Percentiles rank a stretch among this genome's conserved stretches.
These are phyloP conservation scores for Sinohyriopsis cumingii DNA, from an alignment of 2,888 invertebrate genomes.

Conservation along the genomic window DNA sequence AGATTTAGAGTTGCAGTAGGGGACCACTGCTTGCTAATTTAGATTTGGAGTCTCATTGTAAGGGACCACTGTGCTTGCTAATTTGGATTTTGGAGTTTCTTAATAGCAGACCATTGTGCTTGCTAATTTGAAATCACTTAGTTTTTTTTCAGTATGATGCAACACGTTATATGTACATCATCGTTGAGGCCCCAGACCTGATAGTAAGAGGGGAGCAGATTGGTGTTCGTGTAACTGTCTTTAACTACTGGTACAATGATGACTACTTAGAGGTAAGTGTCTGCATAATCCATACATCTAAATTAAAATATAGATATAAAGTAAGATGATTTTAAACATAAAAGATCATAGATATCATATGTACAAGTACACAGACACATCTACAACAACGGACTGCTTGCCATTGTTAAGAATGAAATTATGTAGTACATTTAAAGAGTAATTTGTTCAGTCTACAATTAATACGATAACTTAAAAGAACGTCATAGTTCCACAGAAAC, in stretches of 20 bases:
- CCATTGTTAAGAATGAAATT: too few relatives aligned
- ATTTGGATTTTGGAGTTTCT: too few relatives aligned
- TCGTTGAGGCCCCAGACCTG: slow-evolving; percentile 89
- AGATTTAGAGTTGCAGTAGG: too few relatives aligned
- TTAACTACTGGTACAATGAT: slow-evolving; percentile 87
- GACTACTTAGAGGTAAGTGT: slow-evolving; percentile 67
- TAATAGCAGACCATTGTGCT: too few relatives aligned
- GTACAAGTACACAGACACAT: not conserved
- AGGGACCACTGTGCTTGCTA: too few relatives aligned
- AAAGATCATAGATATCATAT: not conserved
- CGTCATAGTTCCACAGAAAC: too few relatives aligned
- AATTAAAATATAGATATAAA: too few relatives aligned
- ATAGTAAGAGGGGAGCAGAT: slow-evolving; percentile 94
- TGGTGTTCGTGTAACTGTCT: slow-evolving; percentile 91
- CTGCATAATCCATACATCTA: not conserved
- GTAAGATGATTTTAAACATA: not conserved
- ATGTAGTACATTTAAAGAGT: too few relatives aligned
- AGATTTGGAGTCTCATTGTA: too few relatives aligned
- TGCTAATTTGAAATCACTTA: not conserved
- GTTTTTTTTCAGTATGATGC: slow-evolving; percentile 82
- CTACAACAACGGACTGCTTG: not conserved
- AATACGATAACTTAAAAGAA: too few relatives aligned
- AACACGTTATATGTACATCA: slow-evolving; percentile 93
- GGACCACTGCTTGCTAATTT: not conserved
- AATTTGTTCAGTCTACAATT: too few relatives aligned